These are phyloP conservation scores for Nomada lathburiana DNA, from an alignment of 2,888 invertebrate genomes.

Conservation along the genomic window DNA sequence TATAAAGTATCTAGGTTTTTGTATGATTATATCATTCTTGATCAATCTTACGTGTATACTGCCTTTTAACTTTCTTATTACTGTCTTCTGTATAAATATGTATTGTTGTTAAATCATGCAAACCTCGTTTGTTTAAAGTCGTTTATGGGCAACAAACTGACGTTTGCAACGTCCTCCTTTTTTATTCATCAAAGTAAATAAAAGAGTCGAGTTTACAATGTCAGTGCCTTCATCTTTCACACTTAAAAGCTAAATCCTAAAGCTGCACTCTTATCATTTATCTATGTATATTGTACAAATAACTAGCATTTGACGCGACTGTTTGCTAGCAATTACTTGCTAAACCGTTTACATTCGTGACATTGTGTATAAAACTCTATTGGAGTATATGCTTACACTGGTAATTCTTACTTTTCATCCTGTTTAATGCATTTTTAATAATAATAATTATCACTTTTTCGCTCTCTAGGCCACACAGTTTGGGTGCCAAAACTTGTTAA, in stretches of 20 bases:
- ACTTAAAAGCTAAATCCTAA: slow-evolving; percentile 83
- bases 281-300: slow-evolving; percentile 84
- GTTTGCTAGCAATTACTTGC: slow-evolving; percentile 80
- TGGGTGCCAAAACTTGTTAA: slow-evolving; percentile 80
- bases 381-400: slow-evolving; percentile 84
- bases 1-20: slow-evolving; percentile 82
- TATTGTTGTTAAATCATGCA: slow-evolving; percentile 82
- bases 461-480: slow-evolving; percentile 84
- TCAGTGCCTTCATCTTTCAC: slow-evolving; percentile 65
- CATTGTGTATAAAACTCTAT: slow-evolving; percentile 84
- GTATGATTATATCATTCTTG: slow-evolving; percentile 83
- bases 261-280: slow-evolving; percentile 84
- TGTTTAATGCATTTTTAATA: slow-evolving; percentile 70
- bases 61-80: slow-evolving; percentile 82
- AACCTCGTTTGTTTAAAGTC: slow-evolving; percentile 81
- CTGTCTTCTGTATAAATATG: slow-evolving; percentile 84
- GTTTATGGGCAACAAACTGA: slow-evolving; percentile 81
- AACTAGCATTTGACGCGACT: slow-evolving; percentile 82
- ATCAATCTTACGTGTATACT: slow-evolving; percentile 83
- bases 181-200: slow-evolving; percentile 79
- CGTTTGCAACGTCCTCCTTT: slow-evolving; percentile 75
- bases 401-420: slow-evolving; percentile 74
- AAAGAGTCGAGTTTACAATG: slow-evolving; percentile 78
- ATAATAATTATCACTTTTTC: slow-evolving; percentile 83
- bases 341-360: slow-evolving; percentile 84